Evolutionary conservation across 2,797 vertebrate species (phyloP).

Genomic region (Periparus ater): DNA sequence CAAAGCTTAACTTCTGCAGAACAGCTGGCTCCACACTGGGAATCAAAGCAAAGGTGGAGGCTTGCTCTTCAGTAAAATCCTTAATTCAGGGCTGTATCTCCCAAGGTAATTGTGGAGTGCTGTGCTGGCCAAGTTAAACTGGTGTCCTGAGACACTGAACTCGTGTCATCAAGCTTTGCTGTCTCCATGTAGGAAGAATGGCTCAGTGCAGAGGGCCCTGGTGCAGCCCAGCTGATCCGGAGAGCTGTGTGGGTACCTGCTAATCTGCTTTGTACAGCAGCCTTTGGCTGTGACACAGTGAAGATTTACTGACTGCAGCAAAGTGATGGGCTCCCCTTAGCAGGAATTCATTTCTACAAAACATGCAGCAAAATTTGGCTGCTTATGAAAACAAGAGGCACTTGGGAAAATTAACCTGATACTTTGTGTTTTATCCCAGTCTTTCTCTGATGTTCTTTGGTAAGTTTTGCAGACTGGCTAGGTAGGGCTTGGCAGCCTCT

Average conservation of each 20-base stretch:
- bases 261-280: neutral
- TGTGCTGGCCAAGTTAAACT: neutral
- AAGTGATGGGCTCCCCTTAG: neutral
- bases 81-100: neutral
- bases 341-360: neutral
- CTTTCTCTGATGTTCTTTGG: neutral
- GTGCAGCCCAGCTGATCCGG: neutral
- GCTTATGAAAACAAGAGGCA: neutral
- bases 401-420: neutral
- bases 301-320: neutral
- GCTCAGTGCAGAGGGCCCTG: neutral
- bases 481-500: neutral
- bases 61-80: neutral
- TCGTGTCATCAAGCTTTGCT: neutral
- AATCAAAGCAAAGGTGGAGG: neutral
- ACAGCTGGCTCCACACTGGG: neutral
- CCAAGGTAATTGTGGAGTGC: neutral
- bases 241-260: neutral
- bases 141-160: neutral
- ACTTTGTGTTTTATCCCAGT: neutral
- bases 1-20: neutral
- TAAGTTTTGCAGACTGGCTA: neutral
- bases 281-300: neutral
- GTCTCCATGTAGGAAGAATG: accelerated
- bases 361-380: neutral